Conservation (phyloP, 2,113 vertebrate genomes). For the Spilogale gracilis region DNA sequence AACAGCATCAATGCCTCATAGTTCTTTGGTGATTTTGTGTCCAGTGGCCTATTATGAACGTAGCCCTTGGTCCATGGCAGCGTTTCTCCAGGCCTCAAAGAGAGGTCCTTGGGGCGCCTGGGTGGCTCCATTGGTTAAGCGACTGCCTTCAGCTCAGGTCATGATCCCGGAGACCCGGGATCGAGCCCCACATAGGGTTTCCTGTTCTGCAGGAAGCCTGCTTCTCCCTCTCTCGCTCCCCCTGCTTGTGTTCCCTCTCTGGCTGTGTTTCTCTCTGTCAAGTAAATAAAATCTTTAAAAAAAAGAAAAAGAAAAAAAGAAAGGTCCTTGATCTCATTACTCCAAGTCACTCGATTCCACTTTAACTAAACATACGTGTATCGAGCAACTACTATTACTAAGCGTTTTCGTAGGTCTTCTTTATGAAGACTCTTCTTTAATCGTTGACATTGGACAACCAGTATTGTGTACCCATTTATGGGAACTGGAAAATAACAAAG, state of each 20-base stretch:
- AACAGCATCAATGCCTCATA: background rate
- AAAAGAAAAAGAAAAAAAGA: background rate
- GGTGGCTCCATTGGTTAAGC: no score
- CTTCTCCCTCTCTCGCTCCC: no score
- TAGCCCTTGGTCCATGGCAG: background rate
- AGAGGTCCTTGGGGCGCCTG: background rate
- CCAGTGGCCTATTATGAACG: background rate
- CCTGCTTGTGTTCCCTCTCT: no score
- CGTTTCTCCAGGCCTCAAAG: background rate
- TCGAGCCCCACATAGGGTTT: no score
- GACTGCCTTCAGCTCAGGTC: no score
- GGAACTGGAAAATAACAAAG: slow-evolving; percentile 15
- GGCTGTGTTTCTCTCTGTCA: no score
- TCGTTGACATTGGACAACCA: background rate
- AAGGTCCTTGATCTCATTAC: background rate
- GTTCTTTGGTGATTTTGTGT: background rate
- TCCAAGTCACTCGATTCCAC: background rate
- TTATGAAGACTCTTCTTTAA: background rate
- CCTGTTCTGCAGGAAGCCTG: no score
- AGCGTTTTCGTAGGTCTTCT: background rate
- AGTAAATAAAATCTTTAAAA: no score
- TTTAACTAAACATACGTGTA: background rate
- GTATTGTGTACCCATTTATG: background rate
- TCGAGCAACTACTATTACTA: background rate
- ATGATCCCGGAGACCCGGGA: no score